A percentile compares a stretch with the other conserved stretches of the same genome.
phyloP scores from a whole-genome alignment of 2,888 invertebrate species.

The Melanostoma mellinum region DNA sequence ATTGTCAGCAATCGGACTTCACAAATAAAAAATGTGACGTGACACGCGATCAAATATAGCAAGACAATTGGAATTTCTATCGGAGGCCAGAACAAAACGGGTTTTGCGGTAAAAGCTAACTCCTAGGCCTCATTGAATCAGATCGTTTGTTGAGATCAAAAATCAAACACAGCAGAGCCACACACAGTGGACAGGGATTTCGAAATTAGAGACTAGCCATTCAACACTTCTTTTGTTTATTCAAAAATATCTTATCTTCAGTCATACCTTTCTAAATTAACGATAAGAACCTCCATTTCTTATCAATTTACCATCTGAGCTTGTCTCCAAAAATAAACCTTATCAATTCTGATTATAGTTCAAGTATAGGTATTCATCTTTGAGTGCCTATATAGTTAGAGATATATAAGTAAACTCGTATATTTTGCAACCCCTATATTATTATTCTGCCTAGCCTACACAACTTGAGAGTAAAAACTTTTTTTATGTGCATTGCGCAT shows the following conservation, averaged over 20 bases:
- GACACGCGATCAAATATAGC: conserved; percentile 69
- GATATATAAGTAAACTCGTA: conserved; percentile 13
- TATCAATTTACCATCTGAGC: conserved; percentile 54
- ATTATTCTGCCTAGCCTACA: background rate
- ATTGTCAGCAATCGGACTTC: background rate
- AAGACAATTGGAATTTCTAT: conserved; percentile 63
- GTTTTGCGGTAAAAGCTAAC: conserved; percentile 49
- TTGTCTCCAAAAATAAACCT: conserved; percentile 56
- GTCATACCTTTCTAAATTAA: background rate
- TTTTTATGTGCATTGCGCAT: conserved; percentile 29
- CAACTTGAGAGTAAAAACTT: conserved; percentile 36
- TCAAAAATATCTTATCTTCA: conserved; percentile 9
- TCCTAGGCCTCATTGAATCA: conserved; percentile 19
- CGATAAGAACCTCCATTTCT: background rate
- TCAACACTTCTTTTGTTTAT: background rate
- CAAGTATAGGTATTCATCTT: conserved; percentile 38
- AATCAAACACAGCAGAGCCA: too few species aligned
- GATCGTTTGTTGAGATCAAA: conserved; percentile 24
- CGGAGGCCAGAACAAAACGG: conserved; percentile 61
- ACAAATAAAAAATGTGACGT: conserved; percentile 57
- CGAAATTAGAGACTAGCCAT: background rate
- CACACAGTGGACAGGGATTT: background rate
- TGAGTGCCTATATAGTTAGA: background rate
- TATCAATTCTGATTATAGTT: conserved; percentile 39
- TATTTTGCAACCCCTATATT: too few species aligned